Evolutionary conservation across 2,888 invertebrate genomes (phyloP).

Genomic region (Ariolimax columbianus): DNA sequence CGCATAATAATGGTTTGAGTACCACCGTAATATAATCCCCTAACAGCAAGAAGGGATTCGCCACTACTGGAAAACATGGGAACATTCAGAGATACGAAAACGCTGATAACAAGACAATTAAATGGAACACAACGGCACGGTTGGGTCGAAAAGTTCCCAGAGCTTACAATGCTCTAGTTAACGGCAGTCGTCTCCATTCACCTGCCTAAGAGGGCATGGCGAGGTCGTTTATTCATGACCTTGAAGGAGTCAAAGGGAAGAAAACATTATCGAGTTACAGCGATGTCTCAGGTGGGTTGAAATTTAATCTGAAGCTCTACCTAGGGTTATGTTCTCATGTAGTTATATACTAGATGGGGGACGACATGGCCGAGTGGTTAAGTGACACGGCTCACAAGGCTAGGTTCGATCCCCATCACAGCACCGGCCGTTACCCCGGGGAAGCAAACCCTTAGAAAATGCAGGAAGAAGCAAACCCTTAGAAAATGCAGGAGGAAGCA

Average conservation of each 20-base stretch:
- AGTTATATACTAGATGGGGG: too few relatives aligned
- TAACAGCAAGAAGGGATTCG: background rate
- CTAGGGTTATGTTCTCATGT: too few relatives aligned
- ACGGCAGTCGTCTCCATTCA: background rate
- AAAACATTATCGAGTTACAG: too few relatives aligned
- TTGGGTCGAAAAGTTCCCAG: background rate
- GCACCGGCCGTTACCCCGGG: too few relatives aligned
- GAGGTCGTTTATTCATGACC: background rate
- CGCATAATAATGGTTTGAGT: background rate
- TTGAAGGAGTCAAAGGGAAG: background rate
- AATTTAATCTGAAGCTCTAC: too few relatives aligned
- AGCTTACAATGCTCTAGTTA: background rate
- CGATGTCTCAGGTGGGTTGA: too few relatives aligned
- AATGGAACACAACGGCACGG: background rate
- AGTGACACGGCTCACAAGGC: too few relatives aligned
- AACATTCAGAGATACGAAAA: background rate
- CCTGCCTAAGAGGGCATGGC: background rate
- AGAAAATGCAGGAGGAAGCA: too few relatives aligned
- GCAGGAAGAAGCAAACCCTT: too few relatives aligned
- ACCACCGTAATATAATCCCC: background rate
- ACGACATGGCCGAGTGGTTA: too few relatives aligned
- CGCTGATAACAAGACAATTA: background rate
- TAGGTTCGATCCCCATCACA: too few relatives aligned
- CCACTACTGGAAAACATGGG: background rate
- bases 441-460: too few relatives aligned